Conservation (phyloP, 2,797 vertebrate species). For the Dendrocincla tyrannina region DNA sequence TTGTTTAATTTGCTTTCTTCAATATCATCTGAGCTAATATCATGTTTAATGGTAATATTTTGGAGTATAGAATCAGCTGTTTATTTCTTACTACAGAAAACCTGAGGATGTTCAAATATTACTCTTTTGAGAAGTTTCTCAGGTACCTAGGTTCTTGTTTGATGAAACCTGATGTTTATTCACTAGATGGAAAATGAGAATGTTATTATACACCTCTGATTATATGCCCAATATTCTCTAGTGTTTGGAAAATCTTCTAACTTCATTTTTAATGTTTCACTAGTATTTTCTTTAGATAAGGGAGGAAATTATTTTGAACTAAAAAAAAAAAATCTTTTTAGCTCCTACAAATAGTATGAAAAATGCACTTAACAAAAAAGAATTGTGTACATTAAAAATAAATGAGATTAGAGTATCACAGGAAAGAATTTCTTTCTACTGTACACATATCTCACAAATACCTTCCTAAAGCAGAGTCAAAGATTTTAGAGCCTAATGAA, state of each 20-base stretch:
- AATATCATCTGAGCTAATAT: not conserved
- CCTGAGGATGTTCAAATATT: not conserved
- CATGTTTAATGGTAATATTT: not conserved
- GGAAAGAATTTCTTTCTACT: not conserved
- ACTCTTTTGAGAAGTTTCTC: not conserved
- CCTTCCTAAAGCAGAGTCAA: not conserved
- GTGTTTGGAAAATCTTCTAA: not conserved
- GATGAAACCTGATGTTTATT: not conserved
- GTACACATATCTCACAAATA: rapidly evolving
- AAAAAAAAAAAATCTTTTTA: not conserved
- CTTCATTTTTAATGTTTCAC: not conserved
- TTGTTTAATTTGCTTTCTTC: not conserved
- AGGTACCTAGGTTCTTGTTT: not conserved
- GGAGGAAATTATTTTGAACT: not conserved
- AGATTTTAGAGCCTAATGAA: not conserved
- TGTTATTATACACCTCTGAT: rapidly evolving
- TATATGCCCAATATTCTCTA: not conserved
- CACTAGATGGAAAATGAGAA: not conserved
- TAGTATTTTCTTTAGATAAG: not conserved
- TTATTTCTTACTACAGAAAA: not conserved
- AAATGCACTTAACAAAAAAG: not conserved
- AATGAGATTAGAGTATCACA: not conserved
- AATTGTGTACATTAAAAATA: not conserved
- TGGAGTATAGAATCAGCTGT: not conserved
- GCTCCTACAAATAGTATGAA: not conserved